These are phyloP conservation scores for Eubucco bourcierii DNA, from an alignment of 2,113 vertebrate genomes.

Conservation along the genomic window DNA sequence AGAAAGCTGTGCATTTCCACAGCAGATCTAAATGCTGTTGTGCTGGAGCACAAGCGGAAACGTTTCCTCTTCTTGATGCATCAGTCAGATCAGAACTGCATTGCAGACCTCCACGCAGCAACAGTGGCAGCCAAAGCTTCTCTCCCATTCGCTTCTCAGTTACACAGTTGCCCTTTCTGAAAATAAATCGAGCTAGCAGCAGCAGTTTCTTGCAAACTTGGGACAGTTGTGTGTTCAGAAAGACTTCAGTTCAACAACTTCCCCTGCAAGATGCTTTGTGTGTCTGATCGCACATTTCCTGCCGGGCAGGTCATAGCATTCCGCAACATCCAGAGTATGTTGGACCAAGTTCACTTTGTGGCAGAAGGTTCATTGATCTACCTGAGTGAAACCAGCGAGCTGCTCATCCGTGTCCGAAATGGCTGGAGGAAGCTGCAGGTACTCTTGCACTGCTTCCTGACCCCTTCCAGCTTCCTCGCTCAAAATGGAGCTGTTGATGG, in stretches of 20 bases:
- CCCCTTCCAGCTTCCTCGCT: not conserved
- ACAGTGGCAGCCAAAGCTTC: not conserved
- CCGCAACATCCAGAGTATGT: conserved; percentile 80
- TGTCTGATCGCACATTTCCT: not conserved
- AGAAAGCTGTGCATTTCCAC: not conserved
- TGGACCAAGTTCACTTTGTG: conserved; percentile 79
- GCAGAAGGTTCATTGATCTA: conserved; percentile 85
- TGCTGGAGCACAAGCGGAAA: not conserved
- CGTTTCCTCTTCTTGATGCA: not conserved
- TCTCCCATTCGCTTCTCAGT: not conserved
- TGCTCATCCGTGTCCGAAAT: conserved; percentile 87
- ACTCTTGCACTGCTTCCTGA: not conserved
- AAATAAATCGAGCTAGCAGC: not conserved
- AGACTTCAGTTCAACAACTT: not conserved
- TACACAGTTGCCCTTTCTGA: not conserved
- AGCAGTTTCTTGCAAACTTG: not conserved
- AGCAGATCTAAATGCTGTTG: not conserved
- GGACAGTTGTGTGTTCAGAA: not conserved
- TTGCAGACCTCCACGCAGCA: not conserved
- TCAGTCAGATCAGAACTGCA: not conserved
- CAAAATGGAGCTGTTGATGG: not conserved
- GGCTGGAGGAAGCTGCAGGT: conserved; percentile 97
- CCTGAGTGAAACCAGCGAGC: conserved; percentile 80
- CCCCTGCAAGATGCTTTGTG: not conserved
- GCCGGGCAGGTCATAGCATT: conserved; percentile 80